Conservation (phyloP, 2,113 vertebrate genomes). For the Leucosticte australis region DNA sequence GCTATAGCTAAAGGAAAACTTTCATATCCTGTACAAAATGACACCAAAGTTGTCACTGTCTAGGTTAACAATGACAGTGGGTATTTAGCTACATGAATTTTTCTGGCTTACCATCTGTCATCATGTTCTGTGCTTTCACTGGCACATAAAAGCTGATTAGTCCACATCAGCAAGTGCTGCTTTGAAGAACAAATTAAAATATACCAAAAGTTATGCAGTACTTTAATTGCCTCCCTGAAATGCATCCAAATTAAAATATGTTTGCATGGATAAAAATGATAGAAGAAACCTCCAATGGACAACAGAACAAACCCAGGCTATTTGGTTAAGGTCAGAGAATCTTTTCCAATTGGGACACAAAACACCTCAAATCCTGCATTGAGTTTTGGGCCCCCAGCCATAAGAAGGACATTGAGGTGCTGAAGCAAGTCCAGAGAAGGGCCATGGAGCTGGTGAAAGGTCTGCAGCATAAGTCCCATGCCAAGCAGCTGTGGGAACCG, state of each 20-base stretch:
- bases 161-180: slow-evolving; percentile 12
- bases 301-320: background rate
- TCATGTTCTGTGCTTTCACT: slow-evolving; percentile 15
- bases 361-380: background rate
- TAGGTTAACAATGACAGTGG: slow-evolving; percentile 18
- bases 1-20: background rate
- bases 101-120: slow-evolving; percentile 58
- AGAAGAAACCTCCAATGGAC: background rate
- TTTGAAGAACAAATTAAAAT: slow-evolving; percentile 55
- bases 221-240: slow-evolving; percentile 34
- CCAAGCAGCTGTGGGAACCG: background rate
- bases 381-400: background rate
- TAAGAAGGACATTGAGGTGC: background rate
- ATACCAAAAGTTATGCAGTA: slow-evolving; percentile 2
- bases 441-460: background rate
- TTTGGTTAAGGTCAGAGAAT: background rate
- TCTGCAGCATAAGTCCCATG: background rate
- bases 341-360: background rate
- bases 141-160: slow-evolving; percentile 52
- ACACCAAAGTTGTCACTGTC: slow-evolving; percentile 19
- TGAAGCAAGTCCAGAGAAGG: background rate
- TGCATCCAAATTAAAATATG: slow-evolving; percentile 17
- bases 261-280: background rate
- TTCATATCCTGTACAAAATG: background rate
- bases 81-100: slow-evolving; percentile 32